Conservation (phyloP, 2,888 invertebrate species). For the Thecocarcelia acutangulata region DNA sequence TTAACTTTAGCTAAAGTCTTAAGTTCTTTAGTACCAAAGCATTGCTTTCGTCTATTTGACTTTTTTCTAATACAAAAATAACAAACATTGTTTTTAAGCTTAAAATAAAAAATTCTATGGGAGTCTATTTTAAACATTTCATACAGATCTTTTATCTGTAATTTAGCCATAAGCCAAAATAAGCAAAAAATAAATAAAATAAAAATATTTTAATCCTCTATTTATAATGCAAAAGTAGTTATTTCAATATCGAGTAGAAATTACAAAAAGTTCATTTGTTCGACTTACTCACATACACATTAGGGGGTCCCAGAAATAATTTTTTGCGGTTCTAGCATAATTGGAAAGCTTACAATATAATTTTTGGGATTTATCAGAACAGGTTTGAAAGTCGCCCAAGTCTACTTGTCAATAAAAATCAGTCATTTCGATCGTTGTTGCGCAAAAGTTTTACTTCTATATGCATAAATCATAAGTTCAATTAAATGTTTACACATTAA, state of each 20-base stretch:
- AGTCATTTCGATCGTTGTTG: too few relatives aligned
- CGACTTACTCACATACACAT: constrained; percentile 55
- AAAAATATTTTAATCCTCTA: not conserved
- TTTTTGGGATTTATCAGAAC: too few relatives aligned
- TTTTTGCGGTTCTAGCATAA: too few relatives aligned
- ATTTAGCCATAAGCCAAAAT: constrained; percentile 65
- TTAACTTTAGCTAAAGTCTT: constrained; percentile 3
- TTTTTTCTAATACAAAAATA: constrained; percentile 10
- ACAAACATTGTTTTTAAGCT: not conserved
- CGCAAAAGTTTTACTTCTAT: too few relatives aligned
- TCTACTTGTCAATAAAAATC: too few relatives aligned
- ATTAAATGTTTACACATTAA: too few relatives aligned
- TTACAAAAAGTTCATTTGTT: constrained; percentile 64
- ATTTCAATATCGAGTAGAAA: constrained; percentile 66
- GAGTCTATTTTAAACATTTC: constrained; percentile 57
- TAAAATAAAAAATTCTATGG: constrained; percentile 31
- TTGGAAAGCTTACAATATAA: too few relatives aligned
- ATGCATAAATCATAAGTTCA: too few relatives aligned
- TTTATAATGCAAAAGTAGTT: constrained; percentile 55
- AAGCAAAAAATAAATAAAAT: constrained; percentile 28
- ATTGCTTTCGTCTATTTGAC: constrained; percentile 37
- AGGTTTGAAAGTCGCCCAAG: too few relatives aligned
- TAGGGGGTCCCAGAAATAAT: too few relatives aligned
- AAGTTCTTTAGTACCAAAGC: constrained; percentile 8
- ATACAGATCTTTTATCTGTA: constrained; percentile 66